phyloP scores from a whole-genome alignment of 1,140 invertebrate genomes.

The Fopius arisanus region DNA sequence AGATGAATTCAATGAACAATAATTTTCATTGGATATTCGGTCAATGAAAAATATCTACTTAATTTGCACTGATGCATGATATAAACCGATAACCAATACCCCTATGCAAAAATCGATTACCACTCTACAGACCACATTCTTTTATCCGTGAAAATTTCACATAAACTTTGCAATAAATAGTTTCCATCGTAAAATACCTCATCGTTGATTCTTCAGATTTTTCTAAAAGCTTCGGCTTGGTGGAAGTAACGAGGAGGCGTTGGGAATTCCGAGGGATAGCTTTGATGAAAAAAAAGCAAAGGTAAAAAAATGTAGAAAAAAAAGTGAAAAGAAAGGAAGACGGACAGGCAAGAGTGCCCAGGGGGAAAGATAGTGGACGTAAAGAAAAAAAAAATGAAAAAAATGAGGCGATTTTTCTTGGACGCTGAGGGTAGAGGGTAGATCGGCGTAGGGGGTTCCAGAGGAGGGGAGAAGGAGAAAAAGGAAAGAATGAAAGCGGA shows the following conservation, averaged over 20 bases:
- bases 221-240: slow-evolving; percentile 20
- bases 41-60: too few species aligned
- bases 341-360: slow-evolving; percentile 1
- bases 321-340: slow-evolving; percentile 8
- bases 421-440: background rate
- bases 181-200: background rate
- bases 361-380: background rate
- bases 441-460: too few species aligned
- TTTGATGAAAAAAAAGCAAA: background rate
- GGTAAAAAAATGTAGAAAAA: background rate
- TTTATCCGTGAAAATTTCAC: background rate
- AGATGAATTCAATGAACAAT: too few species aligned
- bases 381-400: slow-evolving; percentile 1
- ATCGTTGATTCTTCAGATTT: slow-evolving; percentile 28
- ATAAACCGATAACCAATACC: background rate
- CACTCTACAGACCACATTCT: background rate
- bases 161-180: background rate
- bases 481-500: background rate
- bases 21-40: too few species aligned
- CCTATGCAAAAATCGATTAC: too few species aligned
- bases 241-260: slow-evolving; percentile 23
- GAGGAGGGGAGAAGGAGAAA: background rate
- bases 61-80: too few species aligned
- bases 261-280: slow-evolving; percentile 20
- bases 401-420: slow-evolving; percentile 18